Conservation (phyloP, 2,113 vertebrate species). For the Accipiter cooperii region DNA sequence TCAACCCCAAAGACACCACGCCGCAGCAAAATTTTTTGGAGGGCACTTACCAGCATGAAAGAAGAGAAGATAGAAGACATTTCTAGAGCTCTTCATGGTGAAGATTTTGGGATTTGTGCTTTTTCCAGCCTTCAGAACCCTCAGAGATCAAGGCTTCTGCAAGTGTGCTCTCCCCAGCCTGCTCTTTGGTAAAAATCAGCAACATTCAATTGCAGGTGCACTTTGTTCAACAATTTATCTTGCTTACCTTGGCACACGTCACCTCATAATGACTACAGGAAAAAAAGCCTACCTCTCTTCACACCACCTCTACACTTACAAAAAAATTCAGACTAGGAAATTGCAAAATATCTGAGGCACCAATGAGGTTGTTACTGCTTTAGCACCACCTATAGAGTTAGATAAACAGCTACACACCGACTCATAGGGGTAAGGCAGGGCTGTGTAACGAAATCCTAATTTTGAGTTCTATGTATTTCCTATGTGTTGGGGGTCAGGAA, state of each 20-base stretch:
- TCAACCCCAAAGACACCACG: not conserved
- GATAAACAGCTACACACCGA: not conserved
- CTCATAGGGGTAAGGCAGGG: not conserved
- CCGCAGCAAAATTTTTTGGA: not conserved
- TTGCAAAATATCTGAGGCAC: not conserved
- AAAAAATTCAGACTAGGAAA: not conserved
- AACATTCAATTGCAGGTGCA: not conserved
- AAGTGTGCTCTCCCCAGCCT: not conserved
- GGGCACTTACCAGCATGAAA: conserved; percentile 34
- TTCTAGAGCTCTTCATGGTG: not conserved
- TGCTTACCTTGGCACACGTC: not conserved
- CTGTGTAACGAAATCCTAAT: not conserved
- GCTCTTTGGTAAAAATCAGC: not conserved
- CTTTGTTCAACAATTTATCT: not conserved
- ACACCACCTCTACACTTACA: not conserved
- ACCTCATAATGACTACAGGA: not conserved
- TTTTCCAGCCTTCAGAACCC: not conserved
- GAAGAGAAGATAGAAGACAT: not conserved
- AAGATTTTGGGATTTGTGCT: not conserved
- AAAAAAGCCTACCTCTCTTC: not conserved
- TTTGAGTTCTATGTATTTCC: not conserved
- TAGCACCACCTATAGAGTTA: not conserved
- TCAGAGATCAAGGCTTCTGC: not conserved
- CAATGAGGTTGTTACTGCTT: not conserved
- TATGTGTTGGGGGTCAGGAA: not conserved